These are phyloP conservation scores for Sebastes elongatus DNA, from an alignment of 2,797 vertebrate genomes.

Conservation along the genomic window DNA sequence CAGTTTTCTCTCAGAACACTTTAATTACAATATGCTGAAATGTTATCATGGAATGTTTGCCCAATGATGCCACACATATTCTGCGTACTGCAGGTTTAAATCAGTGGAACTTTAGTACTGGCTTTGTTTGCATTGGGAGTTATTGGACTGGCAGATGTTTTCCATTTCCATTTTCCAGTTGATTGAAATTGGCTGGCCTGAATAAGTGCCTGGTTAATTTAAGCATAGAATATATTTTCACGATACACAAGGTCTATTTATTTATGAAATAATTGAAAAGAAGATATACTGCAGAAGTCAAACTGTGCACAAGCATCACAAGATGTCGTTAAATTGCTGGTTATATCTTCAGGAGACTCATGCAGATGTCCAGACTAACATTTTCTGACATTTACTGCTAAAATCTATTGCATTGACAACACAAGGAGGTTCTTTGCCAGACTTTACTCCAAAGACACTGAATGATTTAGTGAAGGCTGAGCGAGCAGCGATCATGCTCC, in stretches of 20 bases:
- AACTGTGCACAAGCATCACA: slow-evolving; percentile 1
- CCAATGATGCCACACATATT: too few species aligned
- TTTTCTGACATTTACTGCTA: slow-evolving; percentile 39
- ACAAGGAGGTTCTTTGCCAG: background rate
- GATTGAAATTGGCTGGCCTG: background rate
- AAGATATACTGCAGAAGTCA: background rate
- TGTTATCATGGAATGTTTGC: too few species aligned
- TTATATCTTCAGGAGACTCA: background rate
- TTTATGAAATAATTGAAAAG: background rate
- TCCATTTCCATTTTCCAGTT: background rate
- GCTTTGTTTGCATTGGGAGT: slow-evolving; percentile 9
- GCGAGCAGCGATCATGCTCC: background rate
- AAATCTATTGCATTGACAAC: slow-evolving; percentile 10
- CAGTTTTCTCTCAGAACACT: too few species aligned
- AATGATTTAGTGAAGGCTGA: background rate
- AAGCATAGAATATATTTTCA: background rate
- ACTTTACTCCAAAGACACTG: background rate
- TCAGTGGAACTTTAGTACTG: background rate
- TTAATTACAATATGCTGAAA: too few species aligned
- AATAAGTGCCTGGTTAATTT: background rate
- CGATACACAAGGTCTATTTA: background rate
- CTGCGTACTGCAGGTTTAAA: background rate
- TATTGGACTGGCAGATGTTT: slow-evolving; percentile 14
- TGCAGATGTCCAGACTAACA: slow-evolving; percentile 4
- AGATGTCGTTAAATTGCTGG: background rate